These are phyloP conservation scores for Pseudopodoces humilis DNA, from an alignment of 2,113 vertebrate genomes.

Conservation along the genomic window DNA sequence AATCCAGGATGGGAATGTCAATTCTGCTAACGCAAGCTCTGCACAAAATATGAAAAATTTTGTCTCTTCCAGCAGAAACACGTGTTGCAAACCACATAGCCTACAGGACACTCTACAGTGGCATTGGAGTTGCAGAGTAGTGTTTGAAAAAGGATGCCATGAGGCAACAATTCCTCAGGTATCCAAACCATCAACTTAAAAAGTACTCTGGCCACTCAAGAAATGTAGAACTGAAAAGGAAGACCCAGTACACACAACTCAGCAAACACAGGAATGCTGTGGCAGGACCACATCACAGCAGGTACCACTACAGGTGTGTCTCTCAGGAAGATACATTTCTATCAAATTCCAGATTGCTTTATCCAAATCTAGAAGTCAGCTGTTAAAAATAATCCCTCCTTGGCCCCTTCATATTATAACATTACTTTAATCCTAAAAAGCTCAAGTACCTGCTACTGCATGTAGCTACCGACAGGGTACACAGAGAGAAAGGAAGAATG, in stretches of 20 bases:
- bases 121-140: background rate
- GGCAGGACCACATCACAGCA: background rate
- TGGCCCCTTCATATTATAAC: background rate
- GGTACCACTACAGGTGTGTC: background rate
- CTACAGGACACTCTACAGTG: background rate
- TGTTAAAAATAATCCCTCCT: background rate
- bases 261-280: rapidly evolving
- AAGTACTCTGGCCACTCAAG: background rate
- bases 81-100: background rate
- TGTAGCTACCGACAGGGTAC: background rate
- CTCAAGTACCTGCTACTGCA: background rate
- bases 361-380: background rate
- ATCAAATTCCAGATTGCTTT: background rate
- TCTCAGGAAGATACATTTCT: background rate
- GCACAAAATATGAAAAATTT: background rate
- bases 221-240: background rate
- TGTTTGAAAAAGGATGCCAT: background rate
- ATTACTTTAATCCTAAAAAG: background rate
- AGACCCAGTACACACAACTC: background rate
- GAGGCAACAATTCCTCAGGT: background rate
- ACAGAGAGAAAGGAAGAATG: rapidly evolving
- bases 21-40: background rate
- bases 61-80: background rate
- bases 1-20: background rate
- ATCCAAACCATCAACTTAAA: background rate